phyloP scores from a whole-genome alignment of 2,113 vertebrate genomes.

The Pteruthius melanotis region DNA sequence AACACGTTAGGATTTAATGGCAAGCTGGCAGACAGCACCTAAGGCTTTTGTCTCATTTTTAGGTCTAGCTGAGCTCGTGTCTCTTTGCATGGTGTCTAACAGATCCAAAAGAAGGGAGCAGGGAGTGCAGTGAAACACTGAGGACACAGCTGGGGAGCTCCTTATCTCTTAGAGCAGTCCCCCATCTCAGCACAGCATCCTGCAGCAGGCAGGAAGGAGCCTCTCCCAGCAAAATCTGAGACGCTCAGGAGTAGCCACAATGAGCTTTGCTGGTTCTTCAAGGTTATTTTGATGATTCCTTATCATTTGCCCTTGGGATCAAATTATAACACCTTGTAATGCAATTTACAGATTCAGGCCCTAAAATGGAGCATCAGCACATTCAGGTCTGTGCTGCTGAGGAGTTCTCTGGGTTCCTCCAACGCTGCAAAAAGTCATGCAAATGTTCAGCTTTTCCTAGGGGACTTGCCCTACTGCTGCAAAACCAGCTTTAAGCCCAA shows the following conservation, averaged over 20 bases:
- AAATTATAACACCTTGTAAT: neutral
- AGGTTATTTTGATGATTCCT: neutral
- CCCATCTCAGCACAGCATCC: neutral
- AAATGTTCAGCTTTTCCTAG: neutral
- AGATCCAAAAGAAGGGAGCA: neutral
- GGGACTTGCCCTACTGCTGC: neutral
- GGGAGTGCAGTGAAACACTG: neutral
- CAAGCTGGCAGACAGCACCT: neutral
- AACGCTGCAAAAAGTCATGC: neutral
- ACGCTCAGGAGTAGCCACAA: neutral
- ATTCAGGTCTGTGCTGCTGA: neutral
- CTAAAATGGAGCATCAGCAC: neutral
- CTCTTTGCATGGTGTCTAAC: neutral
- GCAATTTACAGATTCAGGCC: neutral
- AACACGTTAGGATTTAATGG: neutral
- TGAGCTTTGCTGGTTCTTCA: neutral
- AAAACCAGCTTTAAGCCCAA: neutral
- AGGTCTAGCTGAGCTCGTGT: neutral
- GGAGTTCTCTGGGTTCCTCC: neutral
- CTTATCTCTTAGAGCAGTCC: neutral
- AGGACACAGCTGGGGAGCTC: neutral
- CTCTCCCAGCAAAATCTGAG: neutral
- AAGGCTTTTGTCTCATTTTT: rapidly evolving
- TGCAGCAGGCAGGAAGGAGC: neutral
- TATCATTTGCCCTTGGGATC: neutral